These are phyloP conservation scores for Ceyx cyanopectus DNA, from an alignment of 2,113 vertebrate species.

Conservation along the genomic window DNA sequence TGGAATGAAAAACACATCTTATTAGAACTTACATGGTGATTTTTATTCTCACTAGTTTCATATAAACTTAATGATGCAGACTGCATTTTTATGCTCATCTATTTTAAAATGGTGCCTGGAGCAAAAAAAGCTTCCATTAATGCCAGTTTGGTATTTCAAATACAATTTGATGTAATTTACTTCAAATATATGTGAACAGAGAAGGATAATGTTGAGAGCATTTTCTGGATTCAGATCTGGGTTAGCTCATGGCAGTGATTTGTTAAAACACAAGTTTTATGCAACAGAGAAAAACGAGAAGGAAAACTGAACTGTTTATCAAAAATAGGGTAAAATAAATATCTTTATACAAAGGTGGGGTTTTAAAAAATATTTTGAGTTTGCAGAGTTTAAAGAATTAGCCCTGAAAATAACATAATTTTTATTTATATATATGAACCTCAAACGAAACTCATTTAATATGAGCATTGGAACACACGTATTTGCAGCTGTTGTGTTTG, in stretches of 20 bases:
- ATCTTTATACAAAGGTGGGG: not conserved
- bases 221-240: slow-evolving; percentile 78
- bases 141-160: slow-evolving; percentile 90
- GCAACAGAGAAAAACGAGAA: not conserved
- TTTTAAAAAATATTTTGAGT: not conserved
- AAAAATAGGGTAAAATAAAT: slow-evolving; percentile 16
- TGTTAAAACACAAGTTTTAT: slow-evolving; percentile 74
- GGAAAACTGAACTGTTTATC: slow-evolving; percentile 28
- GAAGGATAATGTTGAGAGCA: slow-evolving; percentile 79
- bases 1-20: slow-evolving; percentile 90
- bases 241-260: slow-evolving; percentile 76
- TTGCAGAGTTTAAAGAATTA: not conserved
- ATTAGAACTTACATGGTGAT: slow-evolving; percentile 89
- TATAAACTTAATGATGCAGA: slow-evolving; percentile 90
- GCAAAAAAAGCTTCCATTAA: slow-evolving; percentile 87
- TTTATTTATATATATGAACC: slow-evolving; percentile 54
- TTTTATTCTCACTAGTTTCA: slow-evolving; percentile 89
- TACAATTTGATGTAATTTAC: slow-evolving; percentile 89
- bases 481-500: not conserved
- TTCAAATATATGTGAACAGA: slow-evolving; percentile 86
- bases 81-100: slow-evolving; percentile 88
- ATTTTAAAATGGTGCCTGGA: slow-evolving; percentile 88
- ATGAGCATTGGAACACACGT: not conserved
- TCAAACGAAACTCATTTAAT: slow-evolving; percentile 29
- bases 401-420: slow-evolving; percentile 1